phyloP scores from a whole-genome alignment of 2,888 invertebrate species.

The Drosophila quinaria region DNA sequence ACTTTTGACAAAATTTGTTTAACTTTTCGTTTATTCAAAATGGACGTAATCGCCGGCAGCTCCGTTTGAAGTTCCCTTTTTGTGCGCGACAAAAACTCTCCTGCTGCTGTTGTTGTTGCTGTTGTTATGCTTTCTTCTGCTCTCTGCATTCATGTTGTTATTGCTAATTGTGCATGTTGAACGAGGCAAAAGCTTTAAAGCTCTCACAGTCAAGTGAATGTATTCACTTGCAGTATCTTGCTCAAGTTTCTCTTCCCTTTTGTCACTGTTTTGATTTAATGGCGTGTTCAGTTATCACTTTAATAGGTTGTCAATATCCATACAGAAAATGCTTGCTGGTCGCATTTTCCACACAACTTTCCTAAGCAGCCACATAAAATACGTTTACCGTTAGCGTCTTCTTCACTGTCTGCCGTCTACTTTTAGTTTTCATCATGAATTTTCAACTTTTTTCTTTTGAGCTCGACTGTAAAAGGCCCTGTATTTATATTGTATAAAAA shows the following conservation, averaged over 20 bases:
- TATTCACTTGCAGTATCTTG: conserved; percentile 3
- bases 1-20: conserved; percentile 21
- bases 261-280: conserved; percentile 68
- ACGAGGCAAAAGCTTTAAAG: conserved; percentile 28
- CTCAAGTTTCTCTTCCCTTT: conserved; percentile 20
- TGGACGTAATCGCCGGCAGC: conserved; percentile 24
- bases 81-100: conserved; percentile 23
- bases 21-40: conserved; percentile 30
- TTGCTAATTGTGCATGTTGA: conserved; percentile 40
- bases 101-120: conserved; percentile 9
- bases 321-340: conserved; percentile 45
- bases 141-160: conserved; percentile 15
- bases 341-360: conserved; percentile 32
- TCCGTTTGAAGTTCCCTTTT: conserved; percentile 22
- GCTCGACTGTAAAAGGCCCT: background rate
- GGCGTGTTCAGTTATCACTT: conserved; percentile 66
- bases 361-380: conserved; percentile 39
- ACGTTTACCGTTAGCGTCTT: conserved; percentile 44
- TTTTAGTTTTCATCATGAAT: conserved; percentile 81
- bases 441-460: conserved; percentile 41
- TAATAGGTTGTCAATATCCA: conserved; percentile 77
- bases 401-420: conserved; percentile 47
- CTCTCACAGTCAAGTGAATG: conserved; percentile 8
- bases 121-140: background rate
- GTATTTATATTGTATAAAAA: background rate